These are phyloP conservation scores for Diachasmimorpha longicaudata DNA, from an alignment of 1,140 invertebrate species.

Conservation along the genomic window DNA sequence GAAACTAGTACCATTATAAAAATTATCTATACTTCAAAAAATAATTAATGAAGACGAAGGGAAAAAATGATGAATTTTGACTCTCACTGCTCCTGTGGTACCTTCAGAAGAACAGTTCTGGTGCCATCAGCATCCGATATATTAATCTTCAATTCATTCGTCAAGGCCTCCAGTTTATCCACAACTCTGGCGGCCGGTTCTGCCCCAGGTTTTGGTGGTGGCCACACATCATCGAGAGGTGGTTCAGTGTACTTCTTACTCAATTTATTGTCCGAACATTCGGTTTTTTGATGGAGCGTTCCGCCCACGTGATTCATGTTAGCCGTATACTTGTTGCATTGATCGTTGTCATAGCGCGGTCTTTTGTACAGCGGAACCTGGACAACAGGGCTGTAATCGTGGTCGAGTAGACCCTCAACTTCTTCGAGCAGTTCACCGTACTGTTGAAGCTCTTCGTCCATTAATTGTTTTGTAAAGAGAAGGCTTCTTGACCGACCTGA, in stretches of 20 bases:
- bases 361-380: slow-evolving; percentile 51
- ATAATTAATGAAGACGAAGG: background rate
- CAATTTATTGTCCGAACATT: slow-evolving; percentile 26
- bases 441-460: slow-evolving; percentile 57
- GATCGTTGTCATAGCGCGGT: slow-evolving; percentile 42
- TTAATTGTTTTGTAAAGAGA: slow-evolving; percentile 54
- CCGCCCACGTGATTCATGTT: slow-evolving; percentile 37
- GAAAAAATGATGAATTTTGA: background rate
- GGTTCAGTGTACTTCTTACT: slow-evolving; percentile 53
- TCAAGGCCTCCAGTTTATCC: slow-evolving; percentile 45
- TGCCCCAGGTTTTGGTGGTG: slow-evolving; percentile 50
- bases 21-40: too few relatives aligned
- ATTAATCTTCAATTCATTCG: slow-evolving; percentile 55
- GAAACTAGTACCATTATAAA: too few relatives aligned
- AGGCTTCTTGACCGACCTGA: slow-evolving; percentile 59
- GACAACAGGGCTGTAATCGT: slow-evolving; percentile 58
- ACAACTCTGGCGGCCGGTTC: slow-evolving; percentile 31
- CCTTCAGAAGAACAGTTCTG: slow-evolving; percentile 51
- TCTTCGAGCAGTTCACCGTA: slow-evolving; percentile 54
- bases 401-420: slow-evolving; percentile 54
- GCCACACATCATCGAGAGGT: slow-evolving; percentile 58
- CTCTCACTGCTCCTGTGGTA: slow-evolving; percentile 47
- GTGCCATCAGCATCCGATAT: slow-evolving; percentile 52
- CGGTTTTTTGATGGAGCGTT: slow-evolving; percentile 32
- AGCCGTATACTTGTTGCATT: slow-evolving; percentile 29